Percentiles rank a stretch among this genome's conserved stretches.
Conservation (phyloP, 1,140 invertebrate genomes). For the Drosophila elegans region DNA sequence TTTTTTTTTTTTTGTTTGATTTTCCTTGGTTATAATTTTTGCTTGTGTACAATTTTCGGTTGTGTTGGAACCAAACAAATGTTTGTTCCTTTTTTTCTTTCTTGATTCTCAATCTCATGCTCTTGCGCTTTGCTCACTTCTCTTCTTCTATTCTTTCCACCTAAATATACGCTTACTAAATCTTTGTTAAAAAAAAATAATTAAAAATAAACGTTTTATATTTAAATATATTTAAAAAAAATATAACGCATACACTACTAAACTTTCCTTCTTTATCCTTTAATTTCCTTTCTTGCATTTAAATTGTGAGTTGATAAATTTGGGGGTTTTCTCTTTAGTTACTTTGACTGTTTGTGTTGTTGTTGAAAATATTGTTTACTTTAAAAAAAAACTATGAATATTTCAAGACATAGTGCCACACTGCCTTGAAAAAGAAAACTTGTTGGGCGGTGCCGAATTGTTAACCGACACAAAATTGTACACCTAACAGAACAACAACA, state of each 20-base stretch:
- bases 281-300: conserved; percentile 21
- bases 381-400: conserved; percentile 12
- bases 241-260: conserved; percentile 52
- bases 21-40: conserved; percentile 10
- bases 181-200: conserved; percentile 51
- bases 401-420: neutral
- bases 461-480: conserved; percentile 16
- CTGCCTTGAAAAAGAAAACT: conserved; percentile 11
- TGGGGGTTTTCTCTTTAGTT: conserved; percentile 21
- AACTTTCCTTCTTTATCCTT: conserved; percentile 28
- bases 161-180: conserved; percentile 70
- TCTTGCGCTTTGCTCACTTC: conserved; percentile 13
- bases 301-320: conserved; percentile 1
- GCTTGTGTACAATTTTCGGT: conserved; percentile 20
- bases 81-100: conserved; percentile 5
- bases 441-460: conserved; percentile 5
- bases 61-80: conserved; percentile 19
- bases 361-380: conserved; percentile 9
- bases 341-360: conserved; percentile 11
- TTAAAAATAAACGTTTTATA: conserved; percentile 47
- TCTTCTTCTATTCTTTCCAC: conserved; percentile 18
- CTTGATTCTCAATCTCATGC: conserved; percentile 28
- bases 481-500: conserved; percentile 22
- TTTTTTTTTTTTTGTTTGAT: neutral
- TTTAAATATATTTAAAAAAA: conserved; percentile 54